A percentile compares a stretch with the other conserved stretches of the same genome.
Evolutionary conservation across 2,888 invertebrate genomes (phyloP).

Genomic region (Tenthredo notha): DNA sequence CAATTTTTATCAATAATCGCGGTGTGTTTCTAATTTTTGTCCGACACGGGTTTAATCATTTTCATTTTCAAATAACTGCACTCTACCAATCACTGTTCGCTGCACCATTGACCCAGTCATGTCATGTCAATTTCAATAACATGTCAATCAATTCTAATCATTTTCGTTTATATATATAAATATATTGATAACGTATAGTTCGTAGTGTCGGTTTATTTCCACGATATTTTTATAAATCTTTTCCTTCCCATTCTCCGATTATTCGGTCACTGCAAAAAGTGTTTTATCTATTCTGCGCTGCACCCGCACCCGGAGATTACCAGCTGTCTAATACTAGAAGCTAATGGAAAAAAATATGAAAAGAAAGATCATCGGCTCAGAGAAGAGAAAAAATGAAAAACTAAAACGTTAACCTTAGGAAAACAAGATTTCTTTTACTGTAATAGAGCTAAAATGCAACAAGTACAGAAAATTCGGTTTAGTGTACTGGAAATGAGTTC

Average conservation of each 20-base stretch:
- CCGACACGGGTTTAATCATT: not conserved
- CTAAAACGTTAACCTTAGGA: not conserved
- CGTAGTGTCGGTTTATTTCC: not conserved
- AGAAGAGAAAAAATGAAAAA: not conserved
- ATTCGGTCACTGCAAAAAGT: not conserved
- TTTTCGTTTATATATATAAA: not conserved
- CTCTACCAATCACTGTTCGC: not conserved
- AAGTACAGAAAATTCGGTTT: not conserved
- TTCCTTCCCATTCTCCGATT: not conserved
- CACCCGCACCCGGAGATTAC: not conserved
- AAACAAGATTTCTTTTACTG: not conserved
- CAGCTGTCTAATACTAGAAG: not conserved
- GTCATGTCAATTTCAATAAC: not conserved
- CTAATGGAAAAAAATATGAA: not conserved
- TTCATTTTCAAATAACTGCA: not conserved
- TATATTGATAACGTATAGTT: not conserved
- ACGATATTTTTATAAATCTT: not conserved
- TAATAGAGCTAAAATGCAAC: not conserved
- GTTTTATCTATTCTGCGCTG: not conserved
- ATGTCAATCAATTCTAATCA: not conserved
- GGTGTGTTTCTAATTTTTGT: not conserved
- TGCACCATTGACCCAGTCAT: not conserved
- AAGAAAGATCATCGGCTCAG: not conserved
- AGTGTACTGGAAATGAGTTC: not conserved
- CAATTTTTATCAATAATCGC: not conserved